Evolutionary conservation across 1,140 invertebrate genomes (phyloP).

Genomic region (Micrasema longulum): DNA sequence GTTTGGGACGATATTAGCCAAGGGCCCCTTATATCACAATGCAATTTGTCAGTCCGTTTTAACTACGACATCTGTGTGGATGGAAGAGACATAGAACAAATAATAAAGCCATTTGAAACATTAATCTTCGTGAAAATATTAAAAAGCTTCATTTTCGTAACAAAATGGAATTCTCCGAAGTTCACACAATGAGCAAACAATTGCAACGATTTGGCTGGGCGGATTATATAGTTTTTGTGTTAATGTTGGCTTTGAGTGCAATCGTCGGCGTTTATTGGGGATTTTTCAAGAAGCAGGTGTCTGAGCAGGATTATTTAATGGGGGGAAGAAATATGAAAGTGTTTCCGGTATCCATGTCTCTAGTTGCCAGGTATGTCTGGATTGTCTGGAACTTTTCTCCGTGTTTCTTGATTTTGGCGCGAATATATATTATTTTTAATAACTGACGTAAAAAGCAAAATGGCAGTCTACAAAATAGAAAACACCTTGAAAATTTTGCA

Average conservation of each 20-base stretch:
- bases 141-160: not conserved
- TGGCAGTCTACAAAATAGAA: too few species aligned
- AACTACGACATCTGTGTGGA: constrained; percentile 18
- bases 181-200: constrained; percentile 41
- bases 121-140: not conserved
- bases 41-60: constrained; percentile 39
- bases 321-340: constrained; percentile 83
- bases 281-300: constrained; percentile 73
- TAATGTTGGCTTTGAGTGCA: constrained; percentile 78
- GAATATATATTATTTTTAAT: not conserved
- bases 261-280: constrained; percentile 79
- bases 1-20: constrained; percentile 49
- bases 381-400: too few species aligned
- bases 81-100: constrained; percentile 2
- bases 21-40: constrained; percentile 47
- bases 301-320: constrained; percentile 78
- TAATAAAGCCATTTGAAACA: not conserved
- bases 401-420: not conserved
- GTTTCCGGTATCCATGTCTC: constrained; percentile 80
- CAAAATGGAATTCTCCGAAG: constrained; percentile 38
- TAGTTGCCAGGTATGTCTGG: constrained; percentile 76
- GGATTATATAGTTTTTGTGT: constrained; percentile 78
- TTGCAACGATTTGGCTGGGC: constrained; percentile 74
- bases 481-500: too few species aligned
- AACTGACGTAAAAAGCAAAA: too few species aligned